Evolutionary conservation across 1,140 invertebrate species (phyloP).

Genomic region (Drosophila sturtevanti): DNA sequence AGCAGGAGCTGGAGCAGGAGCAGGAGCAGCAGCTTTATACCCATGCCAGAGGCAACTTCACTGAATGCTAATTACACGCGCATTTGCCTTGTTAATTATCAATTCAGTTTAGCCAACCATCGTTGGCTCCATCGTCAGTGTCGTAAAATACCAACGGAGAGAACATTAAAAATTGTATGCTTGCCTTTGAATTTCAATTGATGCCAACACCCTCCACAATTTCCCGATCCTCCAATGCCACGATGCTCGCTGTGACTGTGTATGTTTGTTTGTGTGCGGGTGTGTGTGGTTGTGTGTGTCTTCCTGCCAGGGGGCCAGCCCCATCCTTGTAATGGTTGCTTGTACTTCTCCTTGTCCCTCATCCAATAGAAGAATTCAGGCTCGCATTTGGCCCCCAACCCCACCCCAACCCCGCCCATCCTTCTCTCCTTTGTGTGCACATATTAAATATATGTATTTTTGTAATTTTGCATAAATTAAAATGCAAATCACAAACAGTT

Average conservation of each 20-base stretch:
- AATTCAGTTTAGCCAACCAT: conserved; percentile 72
- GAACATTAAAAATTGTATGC: conserved; percentile 75
- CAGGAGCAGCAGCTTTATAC: no score
- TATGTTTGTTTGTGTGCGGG: background rate
- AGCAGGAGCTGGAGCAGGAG: no score
- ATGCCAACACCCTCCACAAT: background rate
- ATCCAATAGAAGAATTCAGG: conserved; percentile 5
- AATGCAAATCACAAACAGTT: conserved; percentile 80
- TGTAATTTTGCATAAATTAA: conserved; percentile 79
- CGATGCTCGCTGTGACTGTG: no score
- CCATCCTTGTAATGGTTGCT: background rate
- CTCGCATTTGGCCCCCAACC: conserved; percentile 8
- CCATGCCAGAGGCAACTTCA: conserved; percentile 42
- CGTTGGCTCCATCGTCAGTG: conserved; percentile 40
- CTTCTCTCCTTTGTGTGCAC: conserved; percentile 28
- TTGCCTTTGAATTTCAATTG: conserved; percentile 77
- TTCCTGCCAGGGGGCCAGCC: background rate
- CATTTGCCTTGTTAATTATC: conserved; percentile 80
- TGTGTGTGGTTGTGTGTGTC: background rate
- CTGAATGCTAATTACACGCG: conserved; percentile 80
- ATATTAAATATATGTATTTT: conserved; percentile 65
- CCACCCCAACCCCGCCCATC: no score
- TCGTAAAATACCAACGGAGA: conserved; percentile 70
- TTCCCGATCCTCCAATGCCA: background rate
- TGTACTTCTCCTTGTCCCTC: conserved; percentile 5